phyloP scores from a whole-genome alignment of 2,888 invertebrate genomes.

The Fabriciana adippe region DNA sequence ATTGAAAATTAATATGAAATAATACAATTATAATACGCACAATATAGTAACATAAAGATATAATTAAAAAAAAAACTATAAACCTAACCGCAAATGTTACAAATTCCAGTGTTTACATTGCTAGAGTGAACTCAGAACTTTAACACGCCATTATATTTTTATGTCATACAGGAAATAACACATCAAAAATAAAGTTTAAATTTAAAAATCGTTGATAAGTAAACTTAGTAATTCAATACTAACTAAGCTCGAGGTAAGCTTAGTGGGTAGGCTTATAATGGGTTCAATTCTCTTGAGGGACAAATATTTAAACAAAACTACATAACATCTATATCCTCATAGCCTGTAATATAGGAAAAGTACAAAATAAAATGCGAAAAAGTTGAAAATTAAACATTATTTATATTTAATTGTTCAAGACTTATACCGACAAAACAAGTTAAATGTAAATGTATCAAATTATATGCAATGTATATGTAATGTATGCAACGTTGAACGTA shows the following conservation, averaged over 20 bases:
- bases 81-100: constrained; percentile 7
- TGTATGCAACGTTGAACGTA: no score
- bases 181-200: background rate
- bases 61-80: background rate
- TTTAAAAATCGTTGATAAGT: no score
- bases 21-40: constrained; percentile 5
- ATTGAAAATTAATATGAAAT: constrained; percentile 1
- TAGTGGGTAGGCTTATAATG: background rate
- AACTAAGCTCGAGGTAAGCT: no score
- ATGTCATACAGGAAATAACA: constrained; percentile 6
- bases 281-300: background rate
- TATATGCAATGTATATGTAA: no score
- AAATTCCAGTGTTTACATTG: background rate
- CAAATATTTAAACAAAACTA: background rate
- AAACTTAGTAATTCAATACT: no score
- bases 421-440: no score
- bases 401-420: no score
- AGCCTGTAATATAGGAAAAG: background rate
- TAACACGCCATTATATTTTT: constrained; percentile 5
- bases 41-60: background rate
- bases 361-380: no score
- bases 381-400: no score
- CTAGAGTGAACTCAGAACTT: no score
- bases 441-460: no score
- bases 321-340: background rate